Percentiles rank a stretch among this genome's conserved stretches.
Evolutionary conservation across 2,888 invertebrate species (phyloP).

Genomic region (Criorhina ranunculi): DNA sequence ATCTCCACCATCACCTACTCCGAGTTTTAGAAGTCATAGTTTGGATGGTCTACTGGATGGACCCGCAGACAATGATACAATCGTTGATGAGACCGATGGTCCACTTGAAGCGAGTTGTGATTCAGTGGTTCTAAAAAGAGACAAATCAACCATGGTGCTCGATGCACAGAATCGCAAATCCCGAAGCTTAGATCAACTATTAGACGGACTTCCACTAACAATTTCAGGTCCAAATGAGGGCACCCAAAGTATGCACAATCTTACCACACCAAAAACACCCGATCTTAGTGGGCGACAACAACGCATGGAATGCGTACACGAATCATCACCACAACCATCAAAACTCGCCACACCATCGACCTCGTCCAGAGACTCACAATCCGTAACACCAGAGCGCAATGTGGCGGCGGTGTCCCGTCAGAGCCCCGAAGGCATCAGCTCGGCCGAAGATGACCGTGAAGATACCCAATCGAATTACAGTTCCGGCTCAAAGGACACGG

Average conservation of each 20-base stretch:
- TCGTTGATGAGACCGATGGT: conserved; percentile 60
- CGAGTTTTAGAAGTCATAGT: conserved; percentile 86
- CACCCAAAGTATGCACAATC: conserved; percentile 84
- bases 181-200: conserved; percentile 87
- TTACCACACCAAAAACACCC: conserved; percentile 81
- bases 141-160: conserved; percentile 79
- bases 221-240: conserved; percentile 81
- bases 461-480: conserved; percentile 80
- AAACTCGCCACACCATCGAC: conserved; percentile 65
- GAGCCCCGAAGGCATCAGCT: conserved; percentile 84
- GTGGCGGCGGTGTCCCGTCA: conserved; percentile 79
- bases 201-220: conserved; percentile 85
- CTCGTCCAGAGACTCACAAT: conserved; percentile 80
- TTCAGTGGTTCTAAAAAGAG: conserved; percentile 80
- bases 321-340: conserved; percentile 51
- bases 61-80: conserved; percentile 58
- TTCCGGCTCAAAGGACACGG: conserved; percentile 77
- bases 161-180: conserved; percentile 85
- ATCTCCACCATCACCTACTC: conserved; percentile 81
- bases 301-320: conserved; percentile 62
- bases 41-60: conserved; percentile 87
- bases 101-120: conserved; percentile 51
- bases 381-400: conserved; percentile 81
- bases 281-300: conserved; percentile 75
- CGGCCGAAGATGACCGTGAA: conserved; percentile 83